Evolutionary conservation across 1,140 invertebrate species (phyloP).

Genomic region (Drosophila athabasca): DNA sequence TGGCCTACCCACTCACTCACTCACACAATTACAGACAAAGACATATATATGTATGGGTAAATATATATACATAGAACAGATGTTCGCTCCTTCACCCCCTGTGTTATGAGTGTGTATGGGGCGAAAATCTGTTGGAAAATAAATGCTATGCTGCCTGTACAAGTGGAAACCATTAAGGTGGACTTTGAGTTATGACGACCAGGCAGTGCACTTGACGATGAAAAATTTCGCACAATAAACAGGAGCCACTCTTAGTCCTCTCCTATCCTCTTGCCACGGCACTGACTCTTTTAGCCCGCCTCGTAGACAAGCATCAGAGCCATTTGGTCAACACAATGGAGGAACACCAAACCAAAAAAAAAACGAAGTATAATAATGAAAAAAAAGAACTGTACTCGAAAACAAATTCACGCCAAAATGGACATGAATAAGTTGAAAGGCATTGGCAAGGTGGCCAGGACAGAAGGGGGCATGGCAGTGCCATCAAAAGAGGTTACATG

Average conservation of each 20-base stretch:
- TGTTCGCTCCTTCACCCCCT: slow-evolving; percentile 12
- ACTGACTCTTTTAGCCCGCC: slow-evolving; percentile 12
- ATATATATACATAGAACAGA: slow-evolving; percentile 15
- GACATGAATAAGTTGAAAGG: slow-evolving; percentile 76
- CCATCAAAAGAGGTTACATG: no score
- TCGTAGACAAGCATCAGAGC: slow-evolving; percentile 42
- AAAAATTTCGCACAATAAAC: slow-evolving; percentile 73
- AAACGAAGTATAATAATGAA: slow-evolving; percentile 19
- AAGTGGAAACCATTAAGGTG: slow-evolving; percentile 71
- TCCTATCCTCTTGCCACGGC: no score
- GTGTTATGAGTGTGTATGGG: slow-evolving; percentile 17
- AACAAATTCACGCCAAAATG: slow-evolving; percentile 77
- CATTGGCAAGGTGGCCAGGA: slow-evolving; percentile 48
- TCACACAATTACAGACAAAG: slow-evolving; percentile 1
- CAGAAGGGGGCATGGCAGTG: neutral
- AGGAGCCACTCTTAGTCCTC: slow-evolving; percentile 19
- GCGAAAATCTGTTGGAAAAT: slow-evolving; percentile 57
- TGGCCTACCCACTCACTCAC: slow-evolving; percentile 35
- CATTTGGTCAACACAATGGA: slow-evolving; percentile 69
- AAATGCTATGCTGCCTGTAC: slow-evolving; percentile 54
- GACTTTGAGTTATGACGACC: slow-evolving; percentile 75
- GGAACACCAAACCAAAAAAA: slow-evolving; percentile 33
- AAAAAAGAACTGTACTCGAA: slow-evolving; percentile 47
- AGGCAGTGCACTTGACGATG: slow-evolving; percentile 70
- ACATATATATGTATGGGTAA: neutral